A percentile compares a stretch with the other conserved stretches of the same genome.
These are phyloP conservation scores for Dryobotodes eremita DNA, from an alignment of 2,888 invertebrate species.

Conservation along the genomic window DNA sequence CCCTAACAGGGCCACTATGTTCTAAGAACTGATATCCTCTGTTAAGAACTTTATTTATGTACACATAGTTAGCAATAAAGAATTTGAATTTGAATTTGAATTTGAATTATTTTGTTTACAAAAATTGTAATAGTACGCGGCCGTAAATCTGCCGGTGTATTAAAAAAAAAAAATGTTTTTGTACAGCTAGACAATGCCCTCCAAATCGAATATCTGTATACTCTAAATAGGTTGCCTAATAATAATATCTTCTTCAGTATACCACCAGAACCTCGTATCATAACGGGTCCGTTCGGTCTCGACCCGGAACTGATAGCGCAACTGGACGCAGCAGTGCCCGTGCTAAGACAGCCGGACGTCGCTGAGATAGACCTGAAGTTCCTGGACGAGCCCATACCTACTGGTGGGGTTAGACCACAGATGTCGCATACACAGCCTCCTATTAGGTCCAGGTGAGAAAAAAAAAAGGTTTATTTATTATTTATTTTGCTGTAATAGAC, in stretches of 20 bases:
- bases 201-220: neutral
- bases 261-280: slow-evolving; percentile 85
- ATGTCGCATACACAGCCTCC: slow-evolving; percentile 70
- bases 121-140: neutral
- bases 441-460: slow-evolving; percentile 73
- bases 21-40: no score
- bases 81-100: no score
- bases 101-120: no score
- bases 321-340: slow-evolving; percentile 91
- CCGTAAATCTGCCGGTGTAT: neutral
- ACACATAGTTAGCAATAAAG: no score
- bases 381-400: slow-evolving; percentile 87
- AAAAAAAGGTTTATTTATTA: neutral
- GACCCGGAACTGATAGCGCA: slow-evolving; percentile 93
- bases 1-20: no score
- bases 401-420: slow-evolving; percentile 78
- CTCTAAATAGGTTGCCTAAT: neutral
- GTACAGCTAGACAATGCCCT: neutral
- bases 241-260: slow-evolving; percentile 72
- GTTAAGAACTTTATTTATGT: no score
- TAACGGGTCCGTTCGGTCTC: slow-evolving; percentile 94
- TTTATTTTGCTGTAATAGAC: neutral
- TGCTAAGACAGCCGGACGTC: slow-evolving; percentile 76
- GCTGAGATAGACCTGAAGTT: slow-evolving; percentile 88
- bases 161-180: no score